Conservation (phyloP, 2,797 vertebrate genomes). For the Galagoides demidoff region DNA sequence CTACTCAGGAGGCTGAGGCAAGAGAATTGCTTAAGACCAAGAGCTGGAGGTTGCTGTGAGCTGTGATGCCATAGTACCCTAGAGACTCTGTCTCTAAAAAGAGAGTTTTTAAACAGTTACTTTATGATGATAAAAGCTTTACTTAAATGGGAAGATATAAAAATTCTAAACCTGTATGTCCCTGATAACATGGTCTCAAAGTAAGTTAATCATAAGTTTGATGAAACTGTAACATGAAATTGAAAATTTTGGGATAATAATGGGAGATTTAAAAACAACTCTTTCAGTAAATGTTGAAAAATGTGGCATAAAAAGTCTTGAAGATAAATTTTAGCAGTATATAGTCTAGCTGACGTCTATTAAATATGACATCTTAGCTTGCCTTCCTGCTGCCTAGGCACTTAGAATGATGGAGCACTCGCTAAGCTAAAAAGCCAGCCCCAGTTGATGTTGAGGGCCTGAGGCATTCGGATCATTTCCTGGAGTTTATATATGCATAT, state of each 20-base stretch:
- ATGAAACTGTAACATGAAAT: neutral
- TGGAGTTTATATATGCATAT: no score
- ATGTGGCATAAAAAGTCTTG: neutral
- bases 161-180: neutral
- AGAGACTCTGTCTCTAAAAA: no score
- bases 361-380: no score
- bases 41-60: no score
- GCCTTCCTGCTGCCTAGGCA: neutral
- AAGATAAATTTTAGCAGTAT: neutral
- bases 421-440: neutral
- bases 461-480: neutral
- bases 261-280: neutral
- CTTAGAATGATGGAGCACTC: neutral
- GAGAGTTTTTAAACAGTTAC: neutral
- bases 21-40: no score
- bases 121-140: neutral
- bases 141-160: neutral
- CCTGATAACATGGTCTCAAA: neutral
- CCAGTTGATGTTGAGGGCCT: fast-evolving
- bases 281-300: neutral
- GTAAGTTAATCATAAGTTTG: neutral
- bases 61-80: no score
- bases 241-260: neutral
- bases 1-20: no score
- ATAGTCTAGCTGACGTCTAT: neutral